phyloP scores from a whole-genome alignment of 2,797 vertebrate genomes.

The Phoebastria nigripes region DNA sequence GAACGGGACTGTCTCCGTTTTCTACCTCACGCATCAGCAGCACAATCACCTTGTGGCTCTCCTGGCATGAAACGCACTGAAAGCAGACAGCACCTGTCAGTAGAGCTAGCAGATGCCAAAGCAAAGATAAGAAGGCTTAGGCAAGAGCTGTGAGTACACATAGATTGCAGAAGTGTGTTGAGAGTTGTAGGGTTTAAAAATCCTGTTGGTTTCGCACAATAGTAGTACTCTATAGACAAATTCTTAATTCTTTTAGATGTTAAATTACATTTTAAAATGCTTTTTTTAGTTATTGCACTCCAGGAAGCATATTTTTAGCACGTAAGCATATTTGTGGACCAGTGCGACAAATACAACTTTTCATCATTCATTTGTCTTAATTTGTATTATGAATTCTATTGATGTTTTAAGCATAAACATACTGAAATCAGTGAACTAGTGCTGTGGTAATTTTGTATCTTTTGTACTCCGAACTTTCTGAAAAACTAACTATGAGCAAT shows the following conservation, averaged over 20 bases:
- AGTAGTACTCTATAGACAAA: accelerated
- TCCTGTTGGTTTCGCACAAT: not conserved
- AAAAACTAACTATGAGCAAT: not conserved
- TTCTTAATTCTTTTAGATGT: not conserved
- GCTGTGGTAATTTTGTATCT: not conserved
- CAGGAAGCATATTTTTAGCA: not conserved
- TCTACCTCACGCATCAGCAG: slow-evolving; percentile 79
- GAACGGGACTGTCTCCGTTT: slow-evolving; percentile 90
- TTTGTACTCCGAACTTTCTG: not conserved
- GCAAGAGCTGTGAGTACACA: slow-evolving; percentile 91
- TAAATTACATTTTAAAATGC: not conserved
- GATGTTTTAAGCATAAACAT: not conserved
- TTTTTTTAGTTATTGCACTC: not conserved
- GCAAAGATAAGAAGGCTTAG: slow-evolving; percentile 93
- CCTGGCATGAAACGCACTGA: slow-evolving; percentile 94
- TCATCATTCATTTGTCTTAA: not conserved
- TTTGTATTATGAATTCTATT: not conserved
- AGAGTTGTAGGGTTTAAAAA: not conserved
- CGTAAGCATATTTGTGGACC: not conserved
- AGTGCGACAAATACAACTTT: not conserved
- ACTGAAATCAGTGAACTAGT: not conserved
- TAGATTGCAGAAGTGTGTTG: not conserved
- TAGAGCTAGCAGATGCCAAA: slow-evolving; percentile 95
- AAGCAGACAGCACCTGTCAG: slow-evolving; percentile 93
- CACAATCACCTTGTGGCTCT: slow-evolving; percentile 88